phyloP scores from a whole-genome alignment of 2,113 vertebrate species.

The Circaetus gallicus region DNA sequence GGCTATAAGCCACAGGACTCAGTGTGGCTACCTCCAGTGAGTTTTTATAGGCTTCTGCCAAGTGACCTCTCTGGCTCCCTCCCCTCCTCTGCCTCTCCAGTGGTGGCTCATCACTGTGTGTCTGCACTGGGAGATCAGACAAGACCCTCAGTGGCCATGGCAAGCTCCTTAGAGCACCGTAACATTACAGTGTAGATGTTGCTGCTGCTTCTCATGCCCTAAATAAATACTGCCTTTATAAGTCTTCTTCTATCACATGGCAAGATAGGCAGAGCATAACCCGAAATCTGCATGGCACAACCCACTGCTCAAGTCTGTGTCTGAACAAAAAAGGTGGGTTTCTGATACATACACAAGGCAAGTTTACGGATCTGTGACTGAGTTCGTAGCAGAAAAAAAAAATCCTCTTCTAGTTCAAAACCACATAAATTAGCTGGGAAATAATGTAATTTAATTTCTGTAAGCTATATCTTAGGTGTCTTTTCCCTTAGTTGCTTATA shows the following conservation, averaged over 20 bases:
- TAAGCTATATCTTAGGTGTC: background rate
- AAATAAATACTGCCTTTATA: background rate
- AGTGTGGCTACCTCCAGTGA: background rate
- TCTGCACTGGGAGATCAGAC: background rate
- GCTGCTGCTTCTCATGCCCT: background rate
- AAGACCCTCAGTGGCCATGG: background rate
- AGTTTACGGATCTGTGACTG: background rate
- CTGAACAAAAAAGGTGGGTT: background rate
- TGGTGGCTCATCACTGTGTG: fast-evolving
- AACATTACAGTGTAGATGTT: background rate
- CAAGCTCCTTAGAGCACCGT: background rate
- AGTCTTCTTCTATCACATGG: background rate
- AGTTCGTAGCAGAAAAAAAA: background rate
- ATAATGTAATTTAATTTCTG: background rate
- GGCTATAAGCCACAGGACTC: background rate
- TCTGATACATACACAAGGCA: background rate
- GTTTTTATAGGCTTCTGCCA: background rate
- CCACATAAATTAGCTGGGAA: background rate
- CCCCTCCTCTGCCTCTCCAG: background rate
- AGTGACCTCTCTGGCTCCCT: background rate
- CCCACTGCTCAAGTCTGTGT: background rate
- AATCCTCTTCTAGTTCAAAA: background rate
- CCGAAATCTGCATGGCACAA: background rate
- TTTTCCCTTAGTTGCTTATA: background rate
- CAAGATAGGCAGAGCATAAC: background rate